phyloP scores from a whole-genome alignment of 2,888 invertebrate genomes.

The Teinopalpus imperialis region DNA sequence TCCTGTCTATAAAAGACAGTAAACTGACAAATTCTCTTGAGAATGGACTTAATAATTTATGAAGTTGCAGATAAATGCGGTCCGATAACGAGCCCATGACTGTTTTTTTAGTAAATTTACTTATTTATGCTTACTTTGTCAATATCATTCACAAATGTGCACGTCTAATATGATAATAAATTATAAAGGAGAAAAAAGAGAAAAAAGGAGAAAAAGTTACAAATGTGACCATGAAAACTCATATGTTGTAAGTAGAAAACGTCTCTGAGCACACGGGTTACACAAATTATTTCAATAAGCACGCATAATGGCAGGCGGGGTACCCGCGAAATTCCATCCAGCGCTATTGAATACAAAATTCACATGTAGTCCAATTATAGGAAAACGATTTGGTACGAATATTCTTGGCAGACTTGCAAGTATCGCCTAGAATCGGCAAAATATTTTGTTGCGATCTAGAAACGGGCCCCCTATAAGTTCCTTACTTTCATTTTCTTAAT shows the following conservation, averaged over 20 bases:
- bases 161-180: slow-evolving; percentile 12
- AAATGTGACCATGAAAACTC: slow-evolving; percentile 18
- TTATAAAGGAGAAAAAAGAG: no score
- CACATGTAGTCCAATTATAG: slow-evolving; percentile 82
- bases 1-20: slow-evolving; percentile 59
- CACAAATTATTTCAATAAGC: slow-evolving; percentile 76
- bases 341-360: slow-evolving; percentile 81
- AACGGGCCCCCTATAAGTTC: slow-evolving; percentile 64
- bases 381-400: slow-evolving; percentile 82
- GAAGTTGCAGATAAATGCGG: slow-evolving; percentile 45
- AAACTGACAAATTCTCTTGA: slow-evolving; percentile 53
- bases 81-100: no score
- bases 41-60: slow-evolving; percentile 53
- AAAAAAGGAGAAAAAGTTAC: slow-evolving; percentile 12
- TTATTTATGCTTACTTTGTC: no score
- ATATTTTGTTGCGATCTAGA: slow-evolving; percentile 72
- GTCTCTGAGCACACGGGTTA: slow-evolving; percentile 48
- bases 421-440: slow-evolving; percentile 77
- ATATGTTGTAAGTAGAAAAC: slow-evolving; percentile 14
- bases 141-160: slow-evolving; percentile 6
- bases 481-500: slow-evolving; percentile 60
- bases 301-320: slow-evolving; percentile 77
- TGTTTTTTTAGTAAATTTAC: no score
- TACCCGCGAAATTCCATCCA: slow-evolving; percentile 75
- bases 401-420: slow-evolving; percentile 82